These are phyloP conservation scores for Isotomurus palustris DNA, from an alignment of 2,888 invertebrate genomes.

Conservation along the genomic window DNA sequence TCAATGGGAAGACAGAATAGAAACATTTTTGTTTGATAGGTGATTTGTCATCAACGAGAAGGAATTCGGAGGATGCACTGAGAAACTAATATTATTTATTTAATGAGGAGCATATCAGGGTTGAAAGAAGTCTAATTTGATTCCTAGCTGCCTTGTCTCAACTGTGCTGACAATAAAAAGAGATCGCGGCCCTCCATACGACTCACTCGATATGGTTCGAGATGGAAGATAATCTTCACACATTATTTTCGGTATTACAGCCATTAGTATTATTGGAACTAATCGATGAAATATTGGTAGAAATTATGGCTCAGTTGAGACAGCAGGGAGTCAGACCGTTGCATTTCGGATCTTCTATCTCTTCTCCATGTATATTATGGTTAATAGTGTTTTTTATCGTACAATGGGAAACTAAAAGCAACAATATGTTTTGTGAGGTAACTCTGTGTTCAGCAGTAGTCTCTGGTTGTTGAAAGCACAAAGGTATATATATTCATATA, in stretches of 20 bases:
- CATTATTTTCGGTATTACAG: slow-evolving; percentile 1
- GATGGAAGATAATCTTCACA: too few species aligned
- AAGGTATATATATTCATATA: too few species aligned
- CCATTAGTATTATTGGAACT: slow-evolving; percentile 44
- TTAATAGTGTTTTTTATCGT: too few species aligned
- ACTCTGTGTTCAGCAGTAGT: too few species aligned
- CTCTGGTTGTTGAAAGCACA: too few species aligned
- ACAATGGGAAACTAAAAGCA: too few species aligned
- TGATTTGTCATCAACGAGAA: slow-evolving; percentile 6
- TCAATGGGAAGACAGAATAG: background rate
- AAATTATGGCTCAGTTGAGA: slow-evolving; percentile 44
- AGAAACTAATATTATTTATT: background rate
- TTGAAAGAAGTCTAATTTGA: background rate
- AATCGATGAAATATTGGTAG: slow-evolving; percentile 47
- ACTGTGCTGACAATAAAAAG: too few species aligned
- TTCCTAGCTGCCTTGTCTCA: background rate
- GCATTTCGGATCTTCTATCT: too few species aligned
- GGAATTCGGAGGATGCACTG: slow-evolving; percentile 3
- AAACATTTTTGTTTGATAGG: background rate
- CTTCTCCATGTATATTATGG: too few species aligned
- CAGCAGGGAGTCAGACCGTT: slow-evolving; percentile 43
- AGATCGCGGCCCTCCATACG: too few species aligned
- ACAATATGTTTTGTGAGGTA: too few species aligned
- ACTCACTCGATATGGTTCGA: slow-evolving; percentile 3
- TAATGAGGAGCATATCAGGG: too few species aligned